A percentile compares a stretch with the other conserved stretches of the same genome.
Evolutionary conservation across 2,113 vertebrate genomes (phyloP).

Genomic region (Coptodon rendalli): DNA sequence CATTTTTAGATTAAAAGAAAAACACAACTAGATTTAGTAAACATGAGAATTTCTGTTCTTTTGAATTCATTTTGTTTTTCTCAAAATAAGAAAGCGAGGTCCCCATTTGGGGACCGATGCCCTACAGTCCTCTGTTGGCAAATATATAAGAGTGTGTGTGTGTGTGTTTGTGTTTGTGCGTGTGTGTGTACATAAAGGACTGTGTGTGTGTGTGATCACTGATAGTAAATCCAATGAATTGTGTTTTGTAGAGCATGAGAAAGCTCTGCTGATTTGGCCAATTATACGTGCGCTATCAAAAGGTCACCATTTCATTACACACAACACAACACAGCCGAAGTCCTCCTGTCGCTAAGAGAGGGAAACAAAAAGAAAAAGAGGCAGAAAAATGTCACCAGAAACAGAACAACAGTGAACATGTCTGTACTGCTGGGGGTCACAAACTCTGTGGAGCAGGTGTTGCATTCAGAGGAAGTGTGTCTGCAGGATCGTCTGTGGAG

Average conservation of each 20-base stretch:
- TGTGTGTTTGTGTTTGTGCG: neutral
- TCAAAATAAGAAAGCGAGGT: neutral
- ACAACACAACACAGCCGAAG: neutral
- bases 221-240: slow-evolving; percentile 3
- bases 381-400: neutral
- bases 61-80: neutral
- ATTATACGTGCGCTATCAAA: slow-evolving; percentile 25
- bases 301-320: slow-evolving; percentile 41
- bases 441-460: neutral
- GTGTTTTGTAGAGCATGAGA: slow-evolving; percentile 18
- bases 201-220: neutral
- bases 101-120: neutral
- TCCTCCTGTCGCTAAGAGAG: neutral
- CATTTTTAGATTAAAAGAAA: neutral
- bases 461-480: neutral
- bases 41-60: neutral
- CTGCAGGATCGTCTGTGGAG: neutral
- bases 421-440: neutral
- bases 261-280: slow-evolving; percentile 40
- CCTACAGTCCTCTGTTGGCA: neutral
- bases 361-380: neutral
- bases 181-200: neutral
- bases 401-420: neutral
- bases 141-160: neutral
- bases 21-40: neutral